Evolutionary conservation across 2,113 vertebrate species (phyloP).

Genomic region (Chelonoidis abingdonii): DNA sequence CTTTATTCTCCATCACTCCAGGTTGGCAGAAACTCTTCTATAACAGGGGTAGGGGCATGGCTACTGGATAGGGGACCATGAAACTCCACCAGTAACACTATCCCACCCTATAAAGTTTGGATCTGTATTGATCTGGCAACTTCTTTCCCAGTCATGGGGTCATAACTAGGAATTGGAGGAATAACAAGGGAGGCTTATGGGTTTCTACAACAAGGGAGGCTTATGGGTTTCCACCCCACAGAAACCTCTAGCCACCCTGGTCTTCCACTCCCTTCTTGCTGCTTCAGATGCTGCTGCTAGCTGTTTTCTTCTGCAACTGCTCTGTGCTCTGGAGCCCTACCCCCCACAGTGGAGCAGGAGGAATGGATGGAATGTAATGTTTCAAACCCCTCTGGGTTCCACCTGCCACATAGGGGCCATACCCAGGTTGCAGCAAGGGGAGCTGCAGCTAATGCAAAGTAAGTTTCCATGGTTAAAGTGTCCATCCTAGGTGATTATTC

Average conservation of each 20-base stretch:
- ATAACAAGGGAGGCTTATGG: background rate
- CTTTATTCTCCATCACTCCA: constrained; percentile 3
- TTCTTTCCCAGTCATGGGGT: background rate
- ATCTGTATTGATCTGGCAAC: background rate
- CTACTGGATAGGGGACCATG: constrained; percentile 36
- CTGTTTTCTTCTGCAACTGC: background rate
- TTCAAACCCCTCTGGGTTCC: constrained; percentile 9
- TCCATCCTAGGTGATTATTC: background rate
- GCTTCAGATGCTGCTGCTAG: background rate
- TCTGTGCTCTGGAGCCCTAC: background rate
- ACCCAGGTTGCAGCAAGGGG: background rate
- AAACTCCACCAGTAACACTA: background rate
- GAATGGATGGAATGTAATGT: background rate
- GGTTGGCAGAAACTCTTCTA: constrained; percentile 41
- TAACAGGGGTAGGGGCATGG: background rate
- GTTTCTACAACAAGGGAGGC: background rate
- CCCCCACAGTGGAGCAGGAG: background rate
- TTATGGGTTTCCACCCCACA: background rate
- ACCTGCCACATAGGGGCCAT: background rate
- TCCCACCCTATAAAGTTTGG: background rate
- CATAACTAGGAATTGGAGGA: background rate
- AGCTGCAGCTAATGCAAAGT: background rate
- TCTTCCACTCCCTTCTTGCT: background rate
- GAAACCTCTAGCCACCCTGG: background rate
- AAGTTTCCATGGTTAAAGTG: background rate